Percentiles rank a stretch among this genome's conserved stretches.
These are phyloP conservation scores for Dromiciops gliroides DNA, from an alignment of 2,113 vertebrate genomes.

Conservation along the genomic window DNA sequence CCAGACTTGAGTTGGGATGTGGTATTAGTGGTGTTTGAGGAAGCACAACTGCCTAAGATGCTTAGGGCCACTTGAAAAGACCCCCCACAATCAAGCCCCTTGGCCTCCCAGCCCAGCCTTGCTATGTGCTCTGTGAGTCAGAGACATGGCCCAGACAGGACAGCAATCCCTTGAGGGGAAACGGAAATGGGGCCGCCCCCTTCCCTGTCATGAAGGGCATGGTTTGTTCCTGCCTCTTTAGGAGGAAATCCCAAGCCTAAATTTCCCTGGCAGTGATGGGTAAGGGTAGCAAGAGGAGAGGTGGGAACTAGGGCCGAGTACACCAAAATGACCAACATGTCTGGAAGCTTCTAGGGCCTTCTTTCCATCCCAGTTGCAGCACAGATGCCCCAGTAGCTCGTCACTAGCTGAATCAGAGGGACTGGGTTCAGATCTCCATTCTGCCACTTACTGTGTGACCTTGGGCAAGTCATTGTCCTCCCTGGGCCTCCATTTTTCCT, in stretches of 20 bases:
- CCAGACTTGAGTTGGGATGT: not conserved
- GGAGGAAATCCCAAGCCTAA: not conserved
- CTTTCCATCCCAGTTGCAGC: not conserved
- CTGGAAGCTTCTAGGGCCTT: not conserved
- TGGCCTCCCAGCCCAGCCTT: not conserved
- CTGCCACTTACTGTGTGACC: not conserved
- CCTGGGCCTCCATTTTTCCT: not conserved
- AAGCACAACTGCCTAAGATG: not conserved
- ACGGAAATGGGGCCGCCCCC: too few species aligned
- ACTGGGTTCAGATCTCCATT: not conserved
- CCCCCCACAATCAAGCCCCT: not conserved
- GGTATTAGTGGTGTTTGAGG: not conserved
- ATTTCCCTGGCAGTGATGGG: not conserved
- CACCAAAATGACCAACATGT: not conserved
- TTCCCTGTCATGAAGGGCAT: not conserved
- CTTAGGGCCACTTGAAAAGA: not conserved
- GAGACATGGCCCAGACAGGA: not conserved
- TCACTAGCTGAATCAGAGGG: not conserved
- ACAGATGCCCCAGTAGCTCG: not conserved
- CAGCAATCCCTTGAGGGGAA: not conserved
- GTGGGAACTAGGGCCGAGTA: not conserved
- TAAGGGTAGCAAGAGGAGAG: not conserved
- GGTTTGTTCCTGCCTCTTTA: not conserved
- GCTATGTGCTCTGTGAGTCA: not conserved
- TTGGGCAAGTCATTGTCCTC: not conserved